phyloP scores from a whole-genome alignment of 2,797 vertebrate species.

The Brotula barbata region DNA sequence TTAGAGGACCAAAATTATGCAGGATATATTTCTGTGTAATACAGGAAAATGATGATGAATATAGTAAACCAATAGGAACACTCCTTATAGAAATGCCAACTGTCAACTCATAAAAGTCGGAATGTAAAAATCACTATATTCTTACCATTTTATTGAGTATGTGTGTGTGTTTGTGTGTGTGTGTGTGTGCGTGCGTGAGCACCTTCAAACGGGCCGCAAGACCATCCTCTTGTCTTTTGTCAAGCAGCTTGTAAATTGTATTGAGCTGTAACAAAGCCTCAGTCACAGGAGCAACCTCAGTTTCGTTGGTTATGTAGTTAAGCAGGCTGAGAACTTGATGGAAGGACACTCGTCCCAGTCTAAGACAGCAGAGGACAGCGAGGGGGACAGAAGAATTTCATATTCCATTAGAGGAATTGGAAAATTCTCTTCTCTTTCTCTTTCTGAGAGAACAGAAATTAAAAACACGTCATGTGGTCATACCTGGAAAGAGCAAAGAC shows the following conservation, averaged over 20 bases:
- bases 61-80: background rate
- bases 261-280: slow-evolving; percentile 86
- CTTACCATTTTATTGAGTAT: too few species aligned
- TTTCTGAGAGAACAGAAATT: background rate
- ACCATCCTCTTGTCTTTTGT: slow-evolving; percentile 80
- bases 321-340: slow-evolving; percentile 80
- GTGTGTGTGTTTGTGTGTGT: too few species aligned
- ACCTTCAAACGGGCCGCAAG: slow-evolving; percentile 83
- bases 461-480: background rate
- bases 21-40: slow-evolving; percentile 65
- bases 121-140: too few species aligned
- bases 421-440: slow-evolving; percentile 6
- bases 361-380: slow-evolving; percentile 46
- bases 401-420: background rate
- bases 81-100: too few species aligned
- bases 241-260: slow-evolving; percentile 81
- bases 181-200: slow-evolving; percentile 12
- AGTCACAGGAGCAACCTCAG: slow-evolving; percentile 80
- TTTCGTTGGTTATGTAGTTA: slow-evolving; percentile 84
- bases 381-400: background rate
- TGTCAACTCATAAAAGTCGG: too few species aligned
- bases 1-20: slow-evolving; percentile 63
- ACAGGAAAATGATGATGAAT: background rate
- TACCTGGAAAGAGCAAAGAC: slow-evolving; percentile 91
- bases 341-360: slow-evolving; percentile 86